phyloP scores from a whole-genome alignment of 2,888 invertebrate genomes.

The Chymomyza fuscimana region DNA sequence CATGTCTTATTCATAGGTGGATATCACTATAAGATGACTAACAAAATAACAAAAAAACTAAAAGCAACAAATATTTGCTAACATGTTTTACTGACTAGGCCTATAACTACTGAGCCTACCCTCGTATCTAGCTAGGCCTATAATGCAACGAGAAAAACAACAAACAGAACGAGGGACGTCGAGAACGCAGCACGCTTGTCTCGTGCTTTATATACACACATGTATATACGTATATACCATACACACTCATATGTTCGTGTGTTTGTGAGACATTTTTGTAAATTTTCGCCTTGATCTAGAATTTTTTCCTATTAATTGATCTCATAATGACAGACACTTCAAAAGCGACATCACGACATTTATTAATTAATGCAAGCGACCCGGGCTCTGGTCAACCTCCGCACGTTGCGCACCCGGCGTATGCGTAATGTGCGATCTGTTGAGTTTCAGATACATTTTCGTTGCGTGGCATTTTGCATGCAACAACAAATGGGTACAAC shows the following conservation, averaged over 20 bases:
- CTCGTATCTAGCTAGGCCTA: constrained; percentile 14
- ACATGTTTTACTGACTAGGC: too few species aligned
- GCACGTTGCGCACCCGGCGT: constrained; percentile 28
- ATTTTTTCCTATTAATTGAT: constrained; percentile 78
- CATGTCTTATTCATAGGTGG: too few species aligned
- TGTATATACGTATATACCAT: too few species aligned
- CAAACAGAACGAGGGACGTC: constrained; percentile 32
- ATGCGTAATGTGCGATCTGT: constrained; percentile 52
- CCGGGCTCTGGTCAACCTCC: constrained; percentile 43
- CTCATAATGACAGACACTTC: constrained; percentile 77
- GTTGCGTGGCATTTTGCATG: constrained; percentile 53
- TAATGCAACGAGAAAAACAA: constrained; percentile 27
- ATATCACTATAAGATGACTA: too few species aligned
- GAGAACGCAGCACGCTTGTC: constrained; percentile 39
- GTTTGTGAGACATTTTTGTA: constrained; percentile 68
- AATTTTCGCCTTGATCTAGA: constrained; percentile 75
- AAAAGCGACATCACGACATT: constrained; percentile 77
- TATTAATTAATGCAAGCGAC: constrained; percentile 69
- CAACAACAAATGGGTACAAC: constrained; percentile 9
- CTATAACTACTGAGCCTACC: too few species aligned
- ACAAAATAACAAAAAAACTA: too few species aligned
- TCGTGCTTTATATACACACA: constrained; percentile 13
- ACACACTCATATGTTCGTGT: constrained; percentile 14
- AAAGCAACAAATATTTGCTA: too few species aligned
- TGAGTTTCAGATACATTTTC: constrained; percentile 5